Evolutionary conservation across 2,113 vertebrate species (phyloP), one percentile per base, ranked within the genome.

Genomic region (Hymenochirus boettgeri): DNA sequence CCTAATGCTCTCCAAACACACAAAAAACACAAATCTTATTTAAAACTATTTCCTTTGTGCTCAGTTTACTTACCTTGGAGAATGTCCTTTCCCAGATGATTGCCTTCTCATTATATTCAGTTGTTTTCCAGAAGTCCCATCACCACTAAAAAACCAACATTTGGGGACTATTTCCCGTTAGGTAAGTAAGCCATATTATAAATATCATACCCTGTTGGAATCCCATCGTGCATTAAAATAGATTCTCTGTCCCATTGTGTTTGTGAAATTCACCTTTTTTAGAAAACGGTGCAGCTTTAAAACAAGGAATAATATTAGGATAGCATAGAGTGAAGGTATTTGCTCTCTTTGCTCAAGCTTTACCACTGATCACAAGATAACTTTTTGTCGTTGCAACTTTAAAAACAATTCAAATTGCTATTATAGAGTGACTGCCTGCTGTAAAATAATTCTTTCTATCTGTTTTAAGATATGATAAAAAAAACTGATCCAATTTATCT

Each of bases 161-260:
- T 50, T 51, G 24, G 54, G 47, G 50, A 57, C 47, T 17, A 24
- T 51, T 25, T 39, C 42, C 54, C 35, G 19, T 66, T 50, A 25
- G 54, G 29, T 25, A 57, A 51, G 22, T 50, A 2, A 23, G 58
- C 19, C 2, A 18, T 10, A 37, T 66, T 66, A 51, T 66, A 66
- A 51, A 66, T 66, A 66, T 66, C 54, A 37, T 58, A 66, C 21
- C 45, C 29, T 9, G 31, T 18, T 18, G 63, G 51, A 21, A 66
- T 57, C 58, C 51, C 55, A 27, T 46, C 63, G 25, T 58, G n/a
- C n/a, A 4, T 57, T 50, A 51, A 66, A 66, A 48, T 39, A 66
- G 21, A 66, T 66, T 2, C 50, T 3, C 17, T 66, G 53, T 19
- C 54, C 63, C 53, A 66, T 9, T 37, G 63, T 57, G 55, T 66